These are phyloP conservation scores for Palaemon carinicauda DNA, from an alignment of 1,140 invertebrate species.

Conservation along the genomic window DNA sequence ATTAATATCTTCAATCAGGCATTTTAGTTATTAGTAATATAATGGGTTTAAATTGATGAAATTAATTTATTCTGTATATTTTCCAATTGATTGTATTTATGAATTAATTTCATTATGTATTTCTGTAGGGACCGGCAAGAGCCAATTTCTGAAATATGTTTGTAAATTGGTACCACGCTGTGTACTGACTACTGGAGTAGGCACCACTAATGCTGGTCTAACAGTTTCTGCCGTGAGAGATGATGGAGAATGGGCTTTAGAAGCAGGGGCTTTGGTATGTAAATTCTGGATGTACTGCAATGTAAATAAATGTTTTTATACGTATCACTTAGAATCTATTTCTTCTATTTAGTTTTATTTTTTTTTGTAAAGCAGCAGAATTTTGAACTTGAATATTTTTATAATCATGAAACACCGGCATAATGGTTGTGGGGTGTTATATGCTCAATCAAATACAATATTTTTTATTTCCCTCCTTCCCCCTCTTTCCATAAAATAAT, in stretches of 20 bases:
- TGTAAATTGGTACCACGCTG: constrained; percentile 78
- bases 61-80: background rate
- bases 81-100: background rate
- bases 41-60: background rate
- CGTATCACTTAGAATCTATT: too few species aligned
- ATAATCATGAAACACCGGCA: too few species aligned
- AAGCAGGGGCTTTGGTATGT: constrained; percentile 78
- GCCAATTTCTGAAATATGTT: constrained; percentile 83
- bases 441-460: too few species aligned
- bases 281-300: background rate
- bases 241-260: constrained; percentile 83
- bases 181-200: constrained; percentile 84
- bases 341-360: too few species aligned
- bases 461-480: too few species aligned
- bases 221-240: constrained; percentile 83
- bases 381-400: too few species aligned
- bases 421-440: too few species aligned
- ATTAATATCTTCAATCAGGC: too few species aligned
- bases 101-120: too few species aligned
- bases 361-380: too few species aligned
- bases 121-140: constrained; percentile 78
- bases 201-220: constrained; percentile 86
- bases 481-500: too few species aligned
- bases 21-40: background rate
- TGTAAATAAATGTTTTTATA: background rate